A percentile compares a stretch with the other conserved stretches of the same genome.
Conservation (phyloP, 2,888 invertebrate species). For the Drosophila mulleri region DNA sequence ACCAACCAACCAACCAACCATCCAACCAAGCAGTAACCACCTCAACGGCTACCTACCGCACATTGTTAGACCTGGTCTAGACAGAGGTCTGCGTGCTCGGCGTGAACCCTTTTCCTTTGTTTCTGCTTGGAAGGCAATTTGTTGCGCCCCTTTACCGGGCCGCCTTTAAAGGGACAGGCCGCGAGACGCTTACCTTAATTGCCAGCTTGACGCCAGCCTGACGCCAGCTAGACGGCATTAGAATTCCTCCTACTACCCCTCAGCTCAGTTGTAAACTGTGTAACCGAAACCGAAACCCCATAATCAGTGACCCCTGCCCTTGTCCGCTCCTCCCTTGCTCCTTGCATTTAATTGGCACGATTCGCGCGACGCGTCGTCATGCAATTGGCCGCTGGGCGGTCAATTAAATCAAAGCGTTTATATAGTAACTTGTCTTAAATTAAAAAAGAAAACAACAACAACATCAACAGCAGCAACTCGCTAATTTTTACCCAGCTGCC, state of each 20-base stretch:
- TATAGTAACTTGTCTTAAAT: constrained; percentile 67
- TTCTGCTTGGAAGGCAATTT: constrained; percentile 51
- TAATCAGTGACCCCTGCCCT: constrained; percentile 56
- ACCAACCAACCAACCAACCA: constrained; percentile 37
- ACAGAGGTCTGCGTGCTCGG: constrained; percentile 66
- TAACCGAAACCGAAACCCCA: constrained; percentile 56
- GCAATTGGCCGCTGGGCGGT: constrained; percentile 69
- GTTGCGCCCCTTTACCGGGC: constrained; percentile 57
- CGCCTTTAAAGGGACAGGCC: constrained; percentile 35
- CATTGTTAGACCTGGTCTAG: constrained; percentile 73
- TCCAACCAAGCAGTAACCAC: constrained; percentile 36
- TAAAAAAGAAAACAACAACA: constrained; percentile 31
- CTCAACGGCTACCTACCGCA: constrained; percentile 69
- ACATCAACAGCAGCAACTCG: constrained; percentile 10
- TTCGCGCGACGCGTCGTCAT: constrained; percentile 59
- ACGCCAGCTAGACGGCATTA: constrained; percentile 69
- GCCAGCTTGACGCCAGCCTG: constrained; percentile 63
- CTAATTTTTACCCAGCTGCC: constrained; percentile 47
- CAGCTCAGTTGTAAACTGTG: constrained; percentile 39
- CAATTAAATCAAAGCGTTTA: constrained; percentile 70
- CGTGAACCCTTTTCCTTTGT: constrained; percentile 65
- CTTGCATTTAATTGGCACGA: constrained; percentile 73
- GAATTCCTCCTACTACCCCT: constrained; percentile 29
- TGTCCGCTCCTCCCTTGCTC: constrained; percentile 12
- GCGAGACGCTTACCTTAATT: constrained; percentile 62